Conservation (phyloP, 2,797 vertebrate genomes). For the Chelidonichthys spinosus region DNA sequence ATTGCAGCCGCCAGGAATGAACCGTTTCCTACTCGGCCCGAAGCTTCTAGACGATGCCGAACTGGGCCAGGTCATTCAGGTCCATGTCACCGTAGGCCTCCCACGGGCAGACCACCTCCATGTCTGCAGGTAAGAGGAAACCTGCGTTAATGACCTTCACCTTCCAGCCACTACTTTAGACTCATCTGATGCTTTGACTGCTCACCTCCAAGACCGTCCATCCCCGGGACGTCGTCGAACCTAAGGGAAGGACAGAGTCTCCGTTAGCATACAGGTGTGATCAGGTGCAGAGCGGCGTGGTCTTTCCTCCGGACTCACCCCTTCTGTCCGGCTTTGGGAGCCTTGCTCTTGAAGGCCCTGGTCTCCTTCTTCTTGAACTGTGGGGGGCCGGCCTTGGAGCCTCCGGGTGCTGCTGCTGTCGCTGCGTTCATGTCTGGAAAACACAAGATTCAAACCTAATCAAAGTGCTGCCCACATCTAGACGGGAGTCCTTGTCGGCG, state of each 20-base stretch:
- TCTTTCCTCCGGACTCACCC: conserved; percentile 42
- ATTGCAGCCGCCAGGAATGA: conserved; percentile 50
- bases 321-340: conserved; percentile 75
- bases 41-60: conserved; percentile 62
- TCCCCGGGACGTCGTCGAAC: conserved; percentile 59
- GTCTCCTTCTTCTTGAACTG: conserved; percentile 67
- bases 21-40: not conserved
- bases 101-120: conserved; percentile 71
- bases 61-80: conserved; percentile 73
- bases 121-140: conserved; percentile 40
- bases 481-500: too few species aligned
- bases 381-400: conserved; percentile 50
- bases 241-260: conserved; percentile 25
- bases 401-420: conserved; percentile 23
- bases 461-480: too few species aligned
- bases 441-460: not conserved
- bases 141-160: not conserved
- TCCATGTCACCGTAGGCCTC: conserved; percentile 75
- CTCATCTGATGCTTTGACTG: not conserved
- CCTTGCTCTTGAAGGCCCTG: conserved; percentile 76
- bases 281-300: not conserved
- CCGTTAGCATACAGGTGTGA: too few species aligned
- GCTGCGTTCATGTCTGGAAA: conserved; percentile 60
- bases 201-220: conserved; percentile 69
- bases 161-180: not conserved